A percentile compares a stretch with the other conserved stretches of the same genome.
Evolutionary conservation across 2,113 vertebrate genomes (phyloP).

Genomic region (Neoarius graeffei): DNA sequence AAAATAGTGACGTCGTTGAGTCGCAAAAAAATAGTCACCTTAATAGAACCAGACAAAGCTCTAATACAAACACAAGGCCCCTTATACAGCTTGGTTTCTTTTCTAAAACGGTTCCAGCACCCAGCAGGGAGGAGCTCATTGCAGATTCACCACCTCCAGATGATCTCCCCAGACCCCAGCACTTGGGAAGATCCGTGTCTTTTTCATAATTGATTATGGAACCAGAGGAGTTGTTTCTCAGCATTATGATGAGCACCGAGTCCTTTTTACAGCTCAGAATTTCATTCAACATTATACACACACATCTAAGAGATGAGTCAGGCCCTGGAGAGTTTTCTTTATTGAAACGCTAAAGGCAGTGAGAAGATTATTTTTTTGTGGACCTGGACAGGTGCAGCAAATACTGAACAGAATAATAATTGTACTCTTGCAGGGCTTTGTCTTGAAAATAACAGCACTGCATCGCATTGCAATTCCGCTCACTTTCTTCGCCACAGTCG

Average conservation of each 20-base stretch:
- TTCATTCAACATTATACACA: slow-evolving; percentile 44
- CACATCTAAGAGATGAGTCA: slow-evolving; percentile 50
- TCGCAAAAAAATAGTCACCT: not conserved
- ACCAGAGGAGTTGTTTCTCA: slow-evolving; percentile 48
- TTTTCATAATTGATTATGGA: slow-evolving; percentile 54
- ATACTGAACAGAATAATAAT: not conserved
- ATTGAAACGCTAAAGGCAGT: slow-evolving; percentile 25
- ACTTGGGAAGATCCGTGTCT: slow-evolving; percentile 27
- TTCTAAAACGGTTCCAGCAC: not conserved
- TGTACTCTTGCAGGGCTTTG: not conserved
- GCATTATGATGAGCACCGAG: slow-evolving; percentile 19
- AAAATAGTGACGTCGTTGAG: not conserved
- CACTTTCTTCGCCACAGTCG: not conserved
- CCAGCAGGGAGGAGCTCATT: not conserved
- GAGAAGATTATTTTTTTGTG: slow-evolving; percentile 16
- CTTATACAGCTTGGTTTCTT: not conserved
- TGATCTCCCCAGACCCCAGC: not conserved
- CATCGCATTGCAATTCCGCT: not conserved
- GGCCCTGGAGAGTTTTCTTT: slow-evolving; percentile 28
- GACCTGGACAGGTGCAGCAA: slow-evolving; percentile 3
- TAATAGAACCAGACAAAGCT: not conserved
- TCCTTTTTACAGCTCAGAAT: slow-evolving; percentile 29
- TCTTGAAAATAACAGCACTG: not conserved
- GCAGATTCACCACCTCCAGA: not conserved
- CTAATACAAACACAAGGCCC: slow-evolving; percentile 9